Conservation (phyloP, 2,113 vertebrate species). For the Amphiprion percula region DNA sequence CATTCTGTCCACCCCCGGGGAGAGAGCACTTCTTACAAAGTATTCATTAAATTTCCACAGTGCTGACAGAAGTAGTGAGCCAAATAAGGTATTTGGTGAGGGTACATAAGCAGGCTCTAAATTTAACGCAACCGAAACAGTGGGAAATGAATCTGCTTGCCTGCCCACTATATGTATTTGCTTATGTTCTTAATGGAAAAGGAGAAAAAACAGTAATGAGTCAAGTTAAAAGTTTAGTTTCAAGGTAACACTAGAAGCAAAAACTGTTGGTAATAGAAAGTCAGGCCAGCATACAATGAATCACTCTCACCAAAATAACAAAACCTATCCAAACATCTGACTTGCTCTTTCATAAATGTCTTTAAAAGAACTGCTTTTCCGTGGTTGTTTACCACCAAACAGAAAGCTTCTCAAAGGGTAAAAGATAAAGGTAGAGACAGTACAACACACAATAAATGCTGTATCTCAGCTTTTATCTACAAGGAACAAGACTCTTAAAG, state of each 20-base stretch:
- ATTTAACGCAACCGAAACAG: slow-evolving; percentile 27
- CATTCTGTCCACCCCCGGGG: slow-evolving; percentile 51
- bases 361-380: not conserved
- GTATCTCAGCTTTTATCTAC: too few relatives aligned
- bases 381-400: not conserved
- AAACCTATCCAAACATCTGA: not conserved
- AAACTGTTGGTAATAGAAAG: slow-evolving; percentile 7
- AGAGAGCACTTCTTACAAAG: slow-evolving; percentile 29
- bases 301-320: slow-evolving; percentile 15
- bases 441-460: not conserved
- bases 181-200: slow-evolving; percentile 1
- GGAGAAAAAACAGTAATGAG: not conserved
- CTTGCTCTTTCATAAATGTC: not conserved
- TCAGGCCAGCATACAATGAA: slow-evolving; percentile 2
- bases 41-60: slow-evolving; percentile 50
- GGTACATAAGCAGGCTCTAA: slow-evolving; percentile 38
- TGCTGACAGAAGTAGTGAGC: slow-evolving; percentile 16
- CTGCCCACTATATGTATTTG: not conserved
- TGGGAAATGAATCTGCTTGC: slow-evolving; percentile 22
- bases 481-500: not conserved
- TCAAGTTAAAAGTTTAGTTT: slow-evolving; percentile 20
- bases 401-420: not conserved
- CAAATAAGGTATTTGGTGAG: slow-evolving; percentile 49
- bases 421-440: not conserved
- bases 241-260: not conserved